A percentile compares a stretch with the other conserved stretches of the same genome.
These are phyloP conservation scores for Trachelus iudaicus DNA, from an alignment of 2,888 invertebrate genomes.

Conservation along the genomic window DNA sequence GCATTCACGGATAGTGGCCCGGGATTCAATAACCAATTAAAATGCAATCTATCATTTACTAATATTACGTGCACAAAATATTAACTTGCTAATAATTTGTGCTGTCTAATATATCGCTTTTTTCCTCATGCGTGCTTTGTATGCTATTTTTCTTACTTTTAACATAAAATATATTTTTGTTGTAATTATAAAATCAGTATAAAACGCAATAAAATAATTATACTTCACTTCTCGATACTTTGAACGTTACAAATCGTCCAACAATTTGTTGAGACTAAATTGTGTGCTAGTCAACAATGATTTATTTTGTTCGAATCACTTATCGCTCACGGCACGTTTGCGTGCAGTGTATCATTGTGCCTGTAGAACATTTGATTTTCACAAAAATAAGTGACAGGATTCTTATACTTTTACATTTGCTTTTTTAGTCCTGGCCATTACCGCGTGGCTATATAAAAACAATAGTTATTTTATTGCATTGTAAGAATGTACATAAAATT, in stretches of 20 bases:
- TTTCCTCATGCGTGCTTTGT: neutral
- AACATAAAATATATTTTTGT: neutral
- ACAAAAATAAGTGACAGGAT: neutral
- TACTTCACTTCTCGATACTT: no score
- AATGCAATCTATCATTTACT: neutral
- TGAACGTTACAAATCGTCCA: neutral
- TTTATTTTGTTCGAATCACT: neutral
- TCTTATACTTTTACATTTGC: neutral
- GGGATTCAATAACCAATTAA: neutral
- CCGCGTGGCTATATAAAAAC: neutral
- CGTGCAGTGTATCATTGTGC: neutral
- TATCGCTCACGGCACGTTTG: neutral
- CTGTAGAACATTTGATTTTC: neutral
- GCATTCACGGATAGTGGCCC: neutral
- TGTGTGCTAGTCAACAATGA: neutral
- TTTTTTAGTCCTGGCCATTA: neutral
- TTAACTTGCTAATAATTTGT: neutral
- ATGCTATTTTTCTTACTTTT: neutral
- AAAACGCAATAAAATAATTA: no score
- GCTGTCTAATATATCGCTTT: neutral
- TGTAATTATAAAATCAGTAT: no score
- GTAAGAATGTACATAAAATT: constrained; percentile 19
- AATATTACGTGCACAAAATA: neutral
- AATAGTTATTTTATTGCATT: neutral
- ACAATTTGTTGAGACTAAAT: neutral